phyloP scores from a whole-genome alignment of 2,113 vertebrate genomes.

The Halichoeres trimaculatus region DNA sequence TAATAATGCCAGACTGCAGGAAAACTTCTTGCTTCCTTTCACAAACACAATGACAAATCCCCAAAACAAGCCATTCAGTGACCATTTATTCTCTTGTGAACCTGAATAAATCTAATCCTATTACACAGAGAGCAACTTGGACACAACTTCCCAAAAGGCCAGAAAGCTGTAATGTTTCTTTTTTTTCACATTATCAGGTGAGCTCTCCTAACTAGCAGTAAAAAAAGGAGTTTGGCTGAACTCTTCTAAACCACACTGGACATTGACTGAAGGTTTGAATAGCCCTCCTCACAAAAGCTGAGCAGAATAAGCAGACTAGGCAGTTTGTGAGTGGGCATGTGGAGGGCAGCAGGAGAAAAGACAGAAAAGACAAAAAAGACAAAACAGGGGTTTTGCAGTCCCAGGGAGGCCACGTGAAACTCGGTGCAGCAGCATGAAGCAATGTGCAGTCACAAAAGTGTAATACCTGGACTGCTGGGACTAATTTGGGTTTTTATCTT shows the following conservation, averaged over 20 bases:
- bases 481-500: background rate
- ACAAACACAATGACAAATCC: constrained; percentile 48
- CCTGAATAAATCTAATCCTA: constrained; percentile 60
- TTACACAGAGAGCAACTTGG: constrained; percentile 53
- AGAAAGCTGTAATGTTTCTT: constrained; percentile 17
- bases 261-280: constrained; percentile 67
- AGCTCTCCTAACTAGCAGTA: constrained; percentile 34
- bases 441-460: constrained; percentile 30
- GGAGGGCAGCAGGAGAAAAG: constrained; percentile 55
- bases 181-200: constrained; percentile 37
- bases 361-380: constrained; percentile 58
- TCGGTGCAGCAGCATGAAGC: constrained; percentile 21
- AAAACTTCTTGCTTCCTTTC: constrained; percentile 1
- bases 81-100: constrained; percentile 48
- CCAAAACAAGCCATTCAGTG: constrained; percentile 34
- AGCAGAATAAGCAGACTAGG: constrained; percentile 75
- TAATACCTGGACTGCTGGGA: constrained; percentile 1
- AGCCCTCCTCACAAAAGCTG: constrained; percentile 66
- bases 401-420: constrained; percentile 43
- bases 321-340: constrained; percentile 61
- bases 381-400: constrained; percentile 58
- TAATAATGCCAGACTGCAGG: background rate
- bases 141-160: constrained; percentile 19
- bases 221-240: constrained; percentile 45
- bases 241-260: constrained; percentile 48